phyloP scores from a whole-genome alignment of 2,113 vertebrate species.

The Illadopsis cleaveri region DNA sequence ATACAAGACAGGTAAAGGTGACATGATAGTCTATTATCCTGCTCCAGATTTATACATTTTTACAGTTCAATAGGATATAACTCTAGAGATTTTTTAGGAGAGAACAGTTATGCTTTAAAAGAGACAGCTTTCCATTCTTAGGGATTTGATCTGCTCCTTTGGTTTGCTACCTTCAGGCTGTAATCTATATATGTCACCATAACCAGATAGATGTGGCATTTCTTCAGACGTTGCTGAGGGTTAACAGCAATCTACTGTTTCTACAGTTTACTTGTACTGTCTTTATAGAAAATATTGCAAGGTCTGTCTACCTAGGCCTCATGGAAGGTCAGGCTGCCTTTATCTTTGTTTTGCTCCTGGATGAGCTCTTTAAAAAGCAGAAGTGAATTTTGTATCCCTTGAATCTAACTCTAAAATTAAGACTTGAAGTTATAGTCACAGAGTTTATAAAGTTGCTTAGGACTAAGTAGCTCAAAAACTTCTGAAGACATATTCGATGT shows the following conservation, averaged over 20 bases:
- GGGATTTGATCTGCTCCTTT: background rate
- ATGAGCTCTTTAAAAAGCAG: background rate
- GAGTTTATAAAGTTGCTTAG: background rate
- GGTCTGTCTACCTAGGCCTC: background rate
- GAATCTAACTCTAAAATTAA: background rate
- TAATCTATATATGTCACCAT: background rate
- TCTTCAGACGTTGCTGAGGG: background rate
- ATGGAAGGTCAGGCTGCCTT: background rate
- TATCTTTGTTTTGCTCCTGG: background rate
- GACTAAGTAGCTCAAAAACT: background rate
- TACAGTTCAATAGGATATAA: background rate
- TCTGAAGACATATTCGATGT: background rate
- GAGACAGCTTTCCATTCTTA: background rate
- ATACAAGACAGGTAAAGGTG: background rate
- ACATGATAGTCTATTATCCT: background rate
- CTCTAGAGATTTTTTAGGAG: background rate
- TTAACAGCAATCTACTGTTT: background rate
- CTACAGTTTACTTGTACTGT: background rate
- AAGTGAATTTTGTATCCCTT: background rate
- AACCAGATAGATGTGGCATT: background rate
- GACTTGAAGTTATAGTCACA: background rate
- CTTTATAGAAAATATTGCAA: background rate
- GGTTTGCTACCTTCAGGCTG: background rate
- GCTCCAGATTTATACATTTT: background rate
- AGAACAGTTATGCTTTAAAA: background rate